A percentile compares a stretch with the other conserved stretches of the same genome.
Evolutionary conservation across 2,113 vertebrate species (phyloP).

Genomic region (Pholis gunnellus): DNA sequence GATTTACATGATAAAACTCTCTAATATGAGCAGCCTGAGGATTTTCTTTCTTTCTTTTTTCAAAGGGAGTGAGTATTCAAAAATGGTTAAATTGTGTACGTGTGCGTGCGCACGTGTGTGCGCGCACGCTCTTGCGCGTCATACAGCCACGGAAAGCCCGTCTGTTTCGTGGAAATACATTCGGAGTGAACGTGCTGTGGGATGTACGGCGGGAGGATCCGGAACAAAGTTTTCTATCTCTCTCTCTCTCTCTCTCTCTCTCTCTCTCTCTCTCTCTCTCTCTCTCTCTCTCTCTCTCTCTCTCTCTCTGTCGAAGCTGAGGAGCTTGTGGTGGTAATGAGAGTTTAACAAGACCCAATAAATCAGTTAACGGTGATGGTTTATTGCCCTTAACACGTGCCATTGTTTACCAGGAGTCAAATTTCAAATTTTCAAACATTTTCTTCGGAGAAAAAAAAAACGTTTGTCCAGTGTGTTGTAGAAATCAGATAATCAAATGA

Average conservation of each 20-base stretch:
- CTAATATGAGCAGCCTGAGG: constrained; percentile 55
- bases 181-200: constrained; percentile 30
- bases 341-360: constrained; percentile 88
- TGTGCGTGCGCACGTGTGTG: constrained; percentile 3
- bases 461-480: not conserved
- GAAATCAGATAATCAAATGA: not conserved
- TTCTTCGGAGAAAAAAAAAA: not conserved
- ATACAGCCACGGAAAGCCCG: constrained; percentile 28
- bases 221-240: constrained; percentile 52
- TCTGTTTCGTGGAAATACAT: constrained; percentile 49
- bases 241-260: constrained; percentile 1
- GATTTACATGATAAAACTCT: constrained; percentile 72
- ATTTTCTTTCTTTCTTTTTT: constrained; percentile 26
- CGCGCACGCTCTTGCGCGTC: not conserved
- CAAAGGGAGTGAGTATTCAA: constrained; percentile 4
- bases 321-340: constrained; percentile 82
- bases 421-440: constrained; percentile 14
- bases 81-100: constrained; percentile 25
- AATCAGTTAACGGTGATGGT: constrained; percentile 82
- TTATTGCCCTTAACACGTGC: constrained; percentile 75
- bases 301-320: constrained; percentile 48
- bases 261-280: not conserved
- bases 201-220: constrained; percentile 41
- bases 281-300: constrained; percentile 6
- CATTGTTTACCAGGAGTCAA: constrained; percentile 66